Evolutionary conservation across 2,113 vertebrate species (phyloP).

Genomic region (Sorex fumeus): DNA sequence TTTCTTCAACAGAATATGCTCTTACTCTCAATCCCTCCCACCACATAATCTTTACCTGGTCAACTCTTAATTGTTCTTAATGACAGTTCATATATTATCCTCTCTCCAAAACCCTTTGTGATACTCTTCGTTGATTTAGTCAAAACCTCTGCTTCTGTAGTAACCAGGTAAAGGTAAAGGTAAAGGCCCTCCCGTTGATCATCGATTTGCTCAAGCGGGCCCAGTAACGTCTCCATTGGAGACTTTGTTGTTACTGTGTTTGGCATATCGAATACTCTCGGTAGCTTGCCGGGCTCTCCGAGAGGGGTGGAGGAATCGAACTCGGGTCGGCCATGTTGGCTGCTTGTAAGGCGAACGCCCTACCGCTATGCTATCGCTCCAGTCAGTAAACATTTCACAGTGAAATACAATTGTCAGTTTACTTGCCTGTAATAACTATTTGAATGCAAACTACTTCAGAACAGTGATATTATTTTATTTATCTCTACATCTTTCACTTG

Average conservation of each 20-base stretch:
- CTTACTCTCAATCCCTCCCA: background rate
- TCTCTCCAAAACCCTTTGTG: conserved; percentile 3
- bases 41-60: background rate
- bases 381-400: conserved; percentile 32
- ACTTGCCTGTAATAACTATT: background rate
- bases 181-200: no score
- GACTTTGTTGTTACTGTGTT: no score
- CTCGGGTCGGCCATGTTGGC: no score
- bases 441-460: background rate
- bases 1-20: background rate
- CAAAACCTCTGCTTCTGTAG: background rate
- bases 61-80: conserved; percentile 32
- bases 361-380: background rate
- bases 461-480: conserved; percentile 32
- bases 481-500: conserved; percentile 23
- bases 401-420: conserved; percentile 25
- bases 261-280: no score
- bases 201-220: no score
- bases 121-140: background rate
- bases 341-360: no score
- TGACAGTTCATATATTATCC: background rate
- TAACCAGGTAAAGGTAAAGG: background rate
- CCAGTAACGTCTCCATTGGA: no score
- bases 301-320: no score
- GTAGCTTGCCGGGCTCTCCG: no score